These are phyloP conservation scores for Andrena bicolor DNA, from an alignment of 2,888 invertebrate genomes.

Conservation along the genomic window DNA sequence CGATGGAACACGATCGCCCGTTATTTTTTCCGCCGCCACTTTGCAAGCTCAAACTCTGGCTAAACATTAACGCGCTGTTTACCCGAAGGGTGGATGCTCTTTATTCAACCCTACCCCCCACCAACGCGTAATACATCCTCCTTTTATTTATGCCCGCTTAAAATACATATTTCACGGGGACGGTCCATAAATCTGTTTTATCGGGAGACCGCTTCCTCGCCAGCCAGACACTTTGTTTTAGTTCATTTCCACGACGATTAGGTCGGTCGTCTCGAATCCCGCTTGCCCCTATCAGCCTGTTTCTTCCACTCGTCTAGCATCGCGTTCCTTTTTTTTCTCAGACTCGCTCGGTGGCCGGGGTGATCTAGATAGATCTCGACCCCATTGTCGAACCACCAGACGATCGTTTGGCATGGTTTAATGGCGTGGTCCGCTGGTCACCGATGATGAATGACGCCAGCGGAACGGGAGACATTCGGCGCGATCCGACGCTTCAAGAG, in stretches of 20 bases:
- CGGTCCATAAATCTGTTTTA: constrained; percentile 31
- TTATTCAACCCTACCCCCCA: constrained; percentile 4
- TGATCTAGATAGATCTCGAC: constrained; percentile 15
- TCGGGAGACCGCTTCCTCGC: neutral
- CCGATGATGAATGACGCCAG: constrained; percentile 74
- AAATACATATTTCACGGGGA: constrained; percentile 11
- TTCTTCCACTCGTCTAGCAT: constrained; percentile 21
- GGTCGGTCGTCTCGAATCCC: neutral
- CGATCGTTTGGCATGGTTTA: constrained; percentile 60
- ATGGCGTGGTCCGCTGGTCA: constrained; percentile 59
- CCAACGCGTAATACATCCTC: neutral
- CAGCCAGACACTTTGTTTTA: neutral
- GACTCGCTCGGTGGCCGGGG: too few relatives aligned
- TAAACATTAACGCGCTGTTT: constrained; percentile 25
- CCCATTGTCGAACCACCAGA: constrained; percentile 55
- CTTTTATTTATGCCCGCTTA: constrained; percentile 18
- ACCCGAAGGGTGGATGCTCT: constrained; percentile 17
- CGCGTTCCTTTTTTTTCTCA: neutral
- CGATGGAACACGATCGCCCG: constrained; percentile 17
- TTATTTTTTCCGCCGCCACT: neutral
- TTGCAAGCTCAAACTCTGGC: constrained; percentile 9
- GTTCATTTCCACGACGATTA: constrained; percentile 14
- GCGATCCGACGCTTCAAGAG: constrained; percentile 65
- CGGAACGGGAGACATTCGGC: constrained; percentile 67
- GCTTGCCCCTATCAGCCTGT: constrained; percentile 4